Percentiles rank a stretch among this genome's conserved stretches.
Evolutionary conservation across 2,113 vertebrate genomes (phyloP).

Genomic region (Myanophis thanlyinensis): DNA sequence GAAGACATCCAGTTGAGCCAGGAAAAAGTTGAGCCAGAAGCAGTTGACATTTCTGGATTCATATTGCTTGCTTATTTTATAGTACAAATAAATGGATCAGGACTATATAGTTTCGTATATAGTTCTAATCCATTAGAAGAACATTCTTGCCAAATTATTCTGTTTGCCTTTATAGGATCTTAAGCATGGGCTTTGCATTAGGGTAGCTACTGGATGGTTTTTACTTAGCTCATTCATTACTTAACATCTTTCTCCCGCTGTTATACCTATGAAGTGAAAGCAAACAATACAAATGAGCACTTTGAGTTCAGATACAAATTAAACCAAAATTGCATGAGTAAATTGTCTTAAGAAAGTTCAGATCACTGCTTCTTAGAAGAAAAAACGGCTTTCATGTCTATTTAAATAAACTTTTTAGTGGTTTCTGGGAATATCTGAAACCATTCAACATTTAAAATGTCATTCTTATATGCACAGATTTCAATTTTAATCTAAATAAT

Average conservation of each 20-base stretch:
- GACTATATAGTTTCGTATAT: not conserved
- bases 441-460: not conserved
- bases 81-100: no score
- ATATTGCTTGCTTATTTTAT: not conserved
- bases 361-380: not conserved
- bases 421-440: not conserved
- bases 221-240: not conserved
- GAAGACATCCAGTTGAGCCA: not conserved
- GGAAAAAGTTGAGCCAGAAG: not conserved
- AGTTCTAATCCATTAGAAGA: not conserved
- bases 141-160: not conserved
- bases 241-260: not conserved
- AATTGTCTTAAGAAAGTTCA: not conserved
- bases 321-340: not conserved
- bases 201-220: not conserved
- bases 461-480: not conserved
- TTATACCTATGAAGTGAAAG: not conserved
- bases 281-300: not conserved
- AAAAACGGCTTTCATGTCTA: not conserved
- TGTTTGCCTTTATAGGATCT: not conserved
- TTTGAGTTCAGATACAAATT: not conserved
- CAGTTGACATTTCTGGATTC: not conserved
- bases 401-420: constrained; percentile 14
- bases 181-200: not conserved
- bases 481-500: constrained; percentile 17